Evolutionary conservation across 1,140 invertebrate species (phyloP).

Genomic region (Nasonia vitripennis): DNA sequence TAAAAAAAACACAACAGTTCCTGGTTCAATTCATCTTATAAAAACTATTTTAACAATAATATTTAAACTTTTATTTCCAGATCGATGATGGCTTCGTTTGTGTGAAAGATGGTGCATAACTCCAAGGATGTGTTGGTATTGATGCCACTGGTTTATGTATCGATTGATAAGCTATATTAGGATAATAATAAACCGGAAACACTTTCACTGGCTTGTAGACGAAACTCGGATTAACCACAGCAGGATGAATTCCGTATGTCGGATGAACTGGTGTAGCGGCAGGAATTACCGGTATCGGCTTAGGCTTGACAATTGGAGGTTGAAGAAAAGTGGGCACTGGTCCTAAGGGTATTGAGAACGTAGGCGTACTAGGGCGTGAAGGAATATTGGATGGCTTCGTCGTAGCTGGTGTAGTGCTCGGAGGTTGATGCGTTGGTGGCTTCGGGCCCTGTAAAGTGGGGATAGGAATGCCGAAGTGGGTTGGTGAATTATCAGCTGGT

Average conservation of each 20-base stretch:
- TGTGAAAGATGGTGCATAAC: slow-evolving; percentile 62
- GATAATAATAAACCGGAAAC: slow-evolving; percentile 66
- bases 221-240: slow-evolving; percentile 58
- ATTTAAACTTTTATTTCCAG: neutral
- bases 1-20: neutral
- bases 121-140: slow-evolving; percentile 62
- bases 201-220: slow-evolving; percentile 68
- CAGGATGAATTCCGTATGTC: slow-evolving; percentile 62
- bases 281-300: slow-evolving; percentile 57
- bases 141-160: slow-evolving; percentile 58
- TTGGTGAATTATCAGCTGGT: slow-evolving; percentile 59
- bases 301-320: slow-evolving; percentile 21
- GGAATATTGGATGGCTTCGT: neutral
- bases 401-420: neutral
- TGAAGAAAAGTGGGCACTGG: slow-evolving; percentile 56
- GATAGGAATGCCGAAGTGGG: slow-evolving; percentile 68
- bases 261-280: slow-evolving; percentile 58
- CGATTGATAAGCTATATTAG: slow-evolving; percentile 57
- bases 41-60: slow-evolving; percentile 21
- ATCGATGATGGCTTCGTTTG: slow-evolving; percentile 58
- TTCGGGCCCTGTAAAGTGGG: slow-evolving; percentile 54
- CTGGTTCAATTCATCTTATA: slow-evolving; percentile 50
- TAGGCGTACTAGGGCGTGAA: slow-evolving; percentile 46
- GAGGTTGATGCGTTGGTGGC: slow-evolving; percentile 23
- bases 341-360: slow-evolving; percentile 58